A percentile compares a stretch with the other conserved stretches of the same genome.
Conservation (phyloP, 2,113 vertebrate genomes). For the Crocuta crocuta region DNA sequence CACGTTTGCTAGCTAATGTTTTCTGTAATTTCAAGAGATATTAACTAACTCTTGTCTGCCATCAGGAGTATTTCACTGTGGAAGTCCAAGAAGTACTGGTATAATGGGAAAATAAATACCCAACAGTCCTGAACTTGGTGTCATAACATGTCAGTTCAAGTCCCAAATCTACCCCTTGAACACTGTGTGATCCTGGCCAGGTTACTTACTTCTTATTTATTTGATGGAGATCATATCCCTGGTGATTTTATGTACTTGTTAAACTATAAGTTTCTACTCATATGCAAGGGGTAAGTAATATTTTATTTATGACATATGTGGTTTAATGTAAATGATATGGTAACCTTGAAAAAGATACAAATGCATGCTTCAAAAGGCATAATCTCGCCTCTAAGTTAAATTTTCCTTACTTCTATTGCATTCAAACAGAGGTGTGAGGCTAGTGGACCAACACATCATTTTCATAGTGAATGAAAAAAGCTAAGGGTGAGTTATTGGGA, state of each 20-base stretch:
- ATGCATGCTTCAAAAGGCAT: background rate
- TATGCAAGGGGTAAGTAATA: background rate
- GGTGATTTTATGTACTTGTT: background rate
- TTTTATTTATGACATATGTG: background rate
- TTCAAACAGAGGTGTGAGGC: background rate
- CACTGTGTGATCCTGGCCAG: background rate
- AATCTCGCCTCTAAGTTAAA: background rate
- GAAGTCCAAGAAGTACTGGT: background rate
- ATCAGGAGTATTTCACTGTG: background rate
- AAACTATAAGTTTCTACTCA: background rate
- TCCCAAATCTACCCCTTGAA: background rate
- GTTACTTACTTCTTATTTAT: background rate
- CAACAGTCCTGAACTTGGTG: background rate
- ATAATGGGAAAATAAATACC: background rate
- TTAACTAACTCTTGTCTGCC: background rate
- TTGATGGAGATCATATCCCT: background rate
- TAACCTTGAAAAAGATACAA: conserved; percentile 23
- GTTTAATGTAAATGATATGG: background rate
- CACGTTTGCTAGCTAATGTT: background rate
- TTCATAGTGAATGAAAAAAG: background rate
- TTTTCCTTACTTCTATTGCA: background rate
- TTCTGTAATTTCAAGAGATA: background rate
- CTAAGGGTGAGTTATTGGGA: background rate
- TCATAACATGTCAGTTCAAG: background rate
- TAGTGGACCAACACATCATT: background rate